Evolutionary conservation across 2,888 invertebrate species (phyloP), one percentile per base, ranked within the genome.

Genomic region (Masnerella sp.): DNA sequence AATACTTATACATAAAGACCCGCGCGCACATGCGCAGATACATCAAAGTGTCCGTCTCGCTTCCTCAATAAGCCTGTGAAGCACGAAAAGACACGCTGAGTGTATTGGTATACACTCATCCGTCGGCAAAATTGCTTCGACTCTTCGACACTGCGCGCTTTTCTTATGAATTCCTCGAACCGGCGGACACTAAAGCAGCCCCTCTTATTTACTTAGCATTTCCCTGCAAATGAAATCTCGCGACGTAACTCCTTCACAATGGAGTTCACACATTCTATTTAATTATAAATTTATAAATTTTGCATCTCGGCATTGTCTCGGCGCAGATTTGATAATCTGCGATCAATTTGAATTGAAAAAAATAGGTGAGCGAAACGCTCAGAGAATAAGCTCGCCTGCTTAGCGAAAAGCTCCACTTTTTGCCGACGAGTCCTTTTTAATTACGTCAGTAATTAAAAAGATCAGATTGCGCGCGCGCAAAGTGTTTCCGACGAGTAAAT

Each of bases 401-500:
- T n/a, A n/a, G n/a, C 14, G 14, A 36, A 38, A 28, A 28, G 15
- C 28, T 38, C 38, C 36, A 32, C 36, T 17, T 36, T 17, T 20
- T 18, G 7, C 42, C 30, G 12, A 20, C 5, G 22, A 5, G 25
- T 49, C 25, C 5, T 64, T 72, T 69, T 69, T 59, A 61, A 62
- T 69, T 74, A 47, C 61, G 49, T 62, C 40, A 9, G 17, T 11
- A 34, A 11, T 12, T n/a, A 12, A 42, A 18, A 12, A 38, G 38
- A 20, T 59, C 51, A 34, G 47, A 36, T 58, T 43, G 14, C 25
- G 47, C 28, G 7, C 45, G 14, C 75, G 74, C 73, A 76, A 80
- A 80, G 75, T 70, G 70, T 77, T 78, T 72, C 64, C 56, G 78
- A 69, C 74, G 78, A 82, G 83, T 84, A 83, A 84, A 85, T 85